Conservation (phyloP, 2,113 vertebrate species). For the Crotophaga sulcirostris region DNA sequence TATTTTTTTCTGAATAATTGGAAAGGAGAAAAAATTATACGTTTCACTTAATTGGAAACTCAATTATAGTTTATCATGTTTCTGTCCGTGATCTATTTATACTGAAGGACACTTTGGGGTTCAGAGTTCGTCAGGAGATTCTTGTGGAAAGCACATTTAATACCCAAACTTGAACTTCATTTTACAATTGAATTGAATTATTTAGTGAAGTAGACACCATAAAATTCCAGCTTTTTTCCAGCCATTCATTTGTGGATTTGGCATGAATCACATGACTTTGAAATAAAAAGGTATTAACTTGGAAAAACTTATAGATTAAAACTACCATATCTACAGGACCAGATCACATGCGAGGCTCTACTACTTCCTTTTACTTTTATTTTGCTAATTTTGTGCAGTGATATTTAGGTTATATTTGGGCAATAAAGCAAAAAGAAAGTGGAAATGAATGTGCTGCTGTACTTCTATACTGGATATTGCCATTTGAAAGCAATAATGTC, state of each 20-base stretch:
- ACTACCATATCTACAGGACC: background rate
- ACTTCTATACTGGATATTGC: background rate
- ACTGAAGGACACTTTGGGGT: background rate
- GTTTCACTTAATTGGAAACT: background rate
- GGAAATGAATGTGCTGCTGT: accelerated
- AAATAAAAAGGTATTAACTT: background rate
- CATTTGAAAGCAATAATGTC: background rate
- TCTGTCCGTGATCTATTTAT: background rate
- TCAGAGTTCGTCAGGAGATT: background rate
- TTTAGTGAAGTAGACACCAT: background rate
- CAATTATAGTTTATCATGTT: background rate
- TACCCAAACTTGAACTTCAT: background rate
- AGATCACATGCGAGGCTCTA: background rate
- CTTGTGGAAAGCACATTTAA: background rate
- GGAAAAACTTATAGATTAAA: background rate
- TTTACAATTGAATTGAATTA: background rate
- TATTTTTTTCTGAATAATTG: background rate
- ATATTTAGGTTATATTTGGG: background rate
- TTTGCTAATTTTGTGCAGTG: background rate
- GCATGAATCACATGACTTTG: background rate
- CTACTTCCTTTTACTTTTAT: background rate
- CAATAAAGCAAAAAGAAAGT: background rate
- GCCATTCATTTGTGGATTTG: background rate
- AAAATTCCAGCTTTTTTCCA: background rate
- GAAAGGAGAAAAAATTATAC: background rate